Base-by-base conservation (phyloP, 2,113 vertebrate genomes). In the Istiophorus platypterus region DNA sequence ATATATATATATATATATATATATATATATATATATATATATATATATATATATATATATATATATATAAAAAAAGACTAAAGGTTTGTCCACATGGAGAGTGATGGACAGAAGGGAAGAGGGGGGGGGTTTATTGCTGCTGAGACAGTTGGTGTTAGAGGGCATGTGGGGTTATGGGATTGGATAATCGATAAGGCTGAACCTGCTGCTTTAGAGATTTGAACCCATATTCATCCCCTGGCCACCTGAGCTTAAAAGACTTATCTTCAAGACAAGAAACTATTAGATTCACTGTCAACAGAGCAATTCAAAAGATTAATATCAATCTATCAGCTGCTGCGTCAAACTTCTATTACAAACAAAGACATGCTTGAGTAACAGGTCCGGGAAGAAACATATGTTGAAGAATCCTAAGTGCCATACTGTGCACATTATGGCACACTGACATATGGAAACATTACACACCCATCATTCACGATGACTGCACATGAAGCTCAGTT, bases 231-330 rank as follows among this genome's bases (percentile, higher is more conserved):
- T 76, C 71, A 81, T 77, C 70, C 69, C 47, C 63, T 6, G 31
- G 51, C 69, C 86, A 78, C 78, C 66, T 80, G 65, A 26, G 56
- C 88, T 58, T 72, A 68, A 82, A 64, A 79, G 56, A 85, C 84
- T 80, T 76, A 81, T 84, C 72, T 70, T 82, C 42, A 37, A 64
- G 67, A 76, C 58, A 76, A 66, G 71, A 64, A 85, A 79, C 73
- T 59, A 82, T 90, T 87, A 83, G 59, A 84, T 82, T 70, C 58
- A 86, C 74, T 7, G 66, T 85, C 88, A 86, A 76, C 72, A 69
- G 59, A 78, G 76, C 73, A 80, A 87, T 80, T 78, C 64, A 24
- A 20, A 85, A 83, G 88, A 91, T 63, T 59, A 61, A 87, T 91
- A 69, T 80, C 75, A 45, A 7, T 63, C 69, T 7, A 77, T 87